These are phyloP conservation scores for Silurus lanzhouensis DNA, from an alignment of 2,797 vertebrate genomes.

Conservation along the genomic window DNA sequence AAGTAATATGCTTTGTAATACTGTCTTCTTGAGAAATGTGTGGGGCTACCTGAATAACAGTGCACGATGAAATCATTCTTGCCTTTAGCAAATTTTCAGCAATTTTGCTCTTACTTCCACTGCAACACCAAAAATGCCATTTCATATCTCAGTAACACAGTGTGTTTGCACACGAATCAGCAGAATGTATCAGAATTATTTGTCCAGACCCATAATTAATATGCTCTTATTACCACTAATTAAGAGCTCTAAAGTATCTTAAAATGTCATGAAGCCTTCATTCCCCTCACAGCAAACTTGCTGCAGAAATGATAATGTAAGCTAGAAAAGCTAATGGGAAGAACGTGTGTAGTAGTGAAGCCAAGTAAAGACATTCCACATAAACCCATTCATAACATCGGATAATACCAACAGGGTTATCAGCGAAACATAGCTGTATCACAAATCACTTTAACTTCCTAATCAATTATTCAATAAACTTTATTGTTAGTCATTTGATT, in stretches of 20 bases:
- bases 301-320: slow-evolving; percentile 29
- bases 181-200: slow-evolving; percentile 37
- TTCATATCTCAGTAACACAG: slow-evolving; percentile 32
- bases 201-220: slow-evolving; percentile 40
- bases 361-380: not conserved
- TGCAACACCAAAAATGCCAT: slow-evolving; percentile 47
- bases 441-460: not conserved
- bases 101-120: slow-evolving; percentile 55
- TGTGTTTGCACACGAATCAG: slow-evolving; percentile 21
- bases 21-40: slow-evolving; percentile 25
- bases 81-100: slow-evolving; percentile 62
- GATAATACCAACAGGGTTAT: not conserved
- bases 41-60: not conserved
- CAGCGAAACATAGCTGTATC: not conserved
- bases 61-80: slow-evolving; percentile 46
- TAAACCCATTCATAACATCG: not conserved
- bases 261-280: slow-evolving; percentile 33
- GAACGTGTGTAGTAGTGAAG: slow-evolving; percentile 24
- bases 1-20: slow-evolving; percentile 2
- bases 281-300: not conserved
- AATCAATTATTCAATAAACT: not conserved
- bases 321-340: slow-evolving; percentile 26
- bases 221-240: slow-evolving; percentile 51
- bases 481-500: not conserved
- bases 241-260: slow-evolving; percentile 43